Evolutionary conservation across 23 tunicate genomes (phyloP), one percentile per base, ranked within the genome.

Genomic region (Corella eumyota): DNA sequence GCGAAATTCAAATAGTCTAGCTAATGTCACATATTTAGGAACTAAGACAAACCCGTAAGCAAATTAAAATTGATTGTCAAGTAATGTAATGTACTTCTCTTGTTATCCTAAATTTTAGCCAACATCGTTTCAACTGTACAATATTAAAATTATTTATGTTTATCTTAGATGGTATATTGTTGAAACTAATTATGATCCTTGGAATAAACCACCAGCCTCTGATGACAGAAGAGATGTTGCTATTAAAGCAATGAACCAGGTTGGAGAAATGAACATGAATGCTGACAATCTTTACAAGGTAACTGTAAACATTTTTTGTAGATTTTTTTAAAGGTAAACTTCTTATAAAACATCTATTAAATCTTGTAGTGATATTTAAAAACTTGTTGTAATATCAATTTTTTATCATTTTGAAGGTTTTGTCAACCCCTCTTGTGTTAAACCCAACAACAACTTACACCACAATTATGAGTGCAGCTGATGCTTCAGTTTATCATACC

Each of bases 171-270:
- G 96, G 96, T 88, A 56, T 49, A 40, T 88, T 26, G 71, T 88
- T 44, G 88, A 88, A 55, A 88, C 96, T 32, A 88, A 88, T 45
- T 88, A 88, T 61, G 96, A 88, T 36, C 96, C 96, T 15, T 88
- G 96, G 96, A 46, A 65, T 2, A 25, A 36, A 67, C 88, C 96
- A 1, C 96, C 96, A 47, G 53, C 77, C 24, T 58, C 67, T 32
- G 96, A 88, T 68, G 90, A 78, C 60, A 65, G 96, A 38, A 68
- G 96, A 72, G 88, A 79, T 37, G 74, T 77, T 0, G 96, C 85
- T 6, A 73, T 88, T 30, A 46, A 74, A 26, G 68, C 79, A 0
- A 86, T 86, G 95, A 66, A 71, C 60, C 73, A 65, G 54, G 68
- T 86, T 0, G 95, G 95, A 0, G 56, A 61, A 20, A 36, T 37